These are phyloP conservation scores for Silurus glanis DNA, from an alignment of 2,113 vertebrate species.

Conservation along the genomic window DNA sequence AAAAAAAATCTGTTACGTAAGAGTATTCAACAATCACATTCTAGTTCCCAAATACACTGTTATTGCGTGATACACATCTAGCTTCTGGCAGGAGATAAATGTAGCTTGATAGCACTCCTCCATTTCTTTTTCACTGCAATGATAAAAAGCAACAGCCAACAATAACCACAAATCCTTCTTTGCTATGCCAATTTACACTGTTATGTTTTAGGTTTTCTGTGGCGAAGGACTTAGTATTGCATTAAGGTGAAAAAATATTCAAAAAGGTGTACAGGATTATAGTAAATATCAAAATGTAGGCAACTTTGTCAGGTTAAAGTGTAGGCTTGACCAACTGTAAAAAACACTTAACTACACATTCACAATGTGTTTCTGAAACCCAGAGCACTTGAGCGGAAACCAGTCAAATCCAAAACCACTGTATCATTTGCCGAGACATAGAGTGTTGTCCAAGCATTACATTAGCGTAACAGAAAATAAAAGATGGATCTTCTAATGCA, in stretches of 20 bases:
- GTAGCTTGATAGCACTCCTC: not conserved
- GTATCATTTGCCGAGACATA: constrained; percentile 21
- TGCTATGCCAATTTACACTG: not conserved
- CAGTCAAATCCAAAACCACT: not conserved
- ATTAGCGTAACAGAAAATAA: constrained; percentile 31
- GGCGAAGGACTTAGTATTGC: not conserved
- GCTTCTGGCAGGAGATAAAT: not conserved
- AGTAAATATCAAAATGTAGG: not conserved
- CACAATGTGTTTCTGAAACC: not conserved
- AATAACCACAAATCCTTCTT: not conserved
- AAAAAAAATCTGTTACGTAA: not conserved
- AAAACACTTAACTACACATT: constrained; percentile 11
- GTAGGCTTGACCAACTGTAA: not conserved
- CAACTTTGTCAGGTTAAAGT: not conserved
- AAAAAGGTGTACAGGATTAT: constrained; percentile 15
- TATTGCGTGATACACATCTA: constrained; percentile 1
- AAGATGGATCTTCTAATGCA: constrained; percentile 2
- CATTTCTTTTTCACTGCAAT: constrained; percentile 19
- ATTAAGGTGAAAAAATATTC: not conserved
- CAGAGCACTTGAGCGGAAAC: constrained; percentile 5
- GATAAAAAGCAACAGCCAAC: constrained; percentile 64
- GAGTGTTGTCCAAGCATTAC: constrained; percentile 27
- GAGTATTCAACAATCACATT: not conserved
- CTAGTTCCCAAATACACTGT: not conserved
- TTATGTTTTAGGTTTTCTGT: not conserved